phyloP scores from a whole-genome alignment of 2,113 vertebrate genomes.

The Rhodinocichla rosea region DNA sequence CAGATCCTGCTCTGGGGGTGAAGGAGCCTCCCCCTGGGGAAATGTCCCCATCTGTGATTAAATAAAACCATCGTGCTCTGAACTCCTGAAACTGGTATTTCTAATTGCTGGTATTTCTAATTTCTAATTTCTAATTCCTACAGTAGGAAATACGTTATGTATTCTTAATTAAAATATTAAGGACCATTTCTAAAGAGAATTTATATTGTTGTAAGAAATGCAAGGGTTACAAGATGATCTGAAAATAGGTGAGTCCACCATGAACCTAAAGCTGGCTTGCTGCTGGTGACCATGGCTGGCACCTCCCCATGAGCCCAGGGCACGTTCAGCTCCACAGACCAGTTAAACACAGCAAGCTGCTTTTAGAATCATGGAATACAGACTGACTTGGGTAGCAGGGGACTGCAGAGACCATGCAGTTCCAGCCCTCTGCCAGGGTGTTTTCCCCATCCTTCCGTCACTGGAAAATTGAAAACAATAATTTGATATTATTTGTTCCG shows the following conservation, averaged over 20 bases:
- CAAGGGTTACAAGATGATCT: background rate
- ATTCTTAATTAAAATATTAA: background rate
- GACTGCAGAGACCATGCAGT: fast-evolving
- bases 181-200: background rate
- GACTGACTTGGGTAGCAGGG: background rate
- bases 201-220: background rate
- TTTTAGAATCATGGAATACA: fast-evolving
- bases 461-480: background rate
- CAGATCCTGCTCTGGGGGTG: fast-evolving
- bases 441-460: background rate
- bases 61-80: too few relatives aligned
- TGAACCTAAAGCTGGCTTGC: background rate
- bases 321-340: background rate
- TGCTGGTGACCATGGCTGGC: background rate
- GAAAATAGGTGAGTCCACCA: background rate
- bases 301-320: background rate
- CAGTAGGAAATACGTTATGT: fast-evolving
- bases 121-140: background rate
- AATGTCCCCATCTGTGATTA: fast-evolving
- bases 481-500: background rate
- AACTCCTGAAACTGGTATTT: background rate
- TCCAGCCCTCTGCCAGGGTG: background rate
- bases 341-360: fast-evolving
- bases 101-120: background rate
- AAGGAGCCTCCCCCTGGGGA: fast-evolving